Conservation (phyloP, 92 coral and sea anemone genomes). For the Pocillopora meandrina region DNA sequence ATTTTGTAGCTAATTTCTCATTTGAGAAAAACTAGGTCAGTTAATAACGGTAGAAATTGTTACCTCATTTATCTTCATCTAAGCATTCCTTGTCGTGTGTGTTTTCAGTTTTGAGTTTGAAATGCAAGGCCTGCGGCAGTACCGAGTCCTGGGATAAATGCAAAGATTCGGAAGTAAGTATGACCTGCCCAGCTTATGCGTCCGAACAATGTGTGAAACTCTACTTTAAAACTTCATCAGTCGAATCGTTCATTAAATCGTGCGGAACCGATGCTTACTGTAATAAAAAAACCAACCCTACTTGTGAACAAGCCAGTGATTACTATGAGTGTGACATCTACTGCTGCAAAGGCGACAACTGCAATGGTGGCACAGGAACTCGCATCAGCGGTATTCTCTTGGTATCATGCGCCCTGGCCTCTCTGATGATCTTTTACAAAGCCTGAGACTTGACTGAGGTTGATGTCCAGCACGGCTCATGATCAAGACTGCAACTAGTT, state of each 20-base stretch:
- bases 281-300: not conserved
- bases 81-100: not conserved
- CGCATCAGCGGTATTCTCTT: constrained; percentile 12
- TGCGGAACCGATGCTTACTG: not conserved
- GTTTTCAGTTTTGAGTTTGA: not conserved
- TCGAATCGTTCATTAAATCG: not conserved
- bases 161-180: not conserved
- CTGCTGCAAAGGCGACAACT: not conserved
- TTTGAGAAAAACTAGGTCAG: no score
- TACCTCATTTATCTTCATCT: no score
- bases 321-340: not conserved
- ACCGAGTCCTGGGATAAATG: not conserved
- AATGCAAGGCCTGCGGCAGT: not conserved
- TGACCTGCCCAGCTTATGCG: not conserved
- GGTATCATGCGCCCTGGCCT: not conserved
- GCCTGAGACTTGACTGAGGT: not conserved
- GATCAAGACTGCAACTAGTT: not conserved
- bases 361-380: not conserved
- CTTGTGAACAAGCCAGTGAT: not conserved
- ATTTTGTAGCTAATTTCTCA: no score
- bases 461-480: not conserved
- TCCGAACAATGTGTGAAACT: not conserved
- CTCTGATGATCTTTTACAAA: not conserved
- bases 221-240: not conserved
- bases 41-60: no score